Evolutionary conservation across 2,797 vertebrate species (phyloP).

Genomic region (Oreonectes daqikongensis): DNA sequence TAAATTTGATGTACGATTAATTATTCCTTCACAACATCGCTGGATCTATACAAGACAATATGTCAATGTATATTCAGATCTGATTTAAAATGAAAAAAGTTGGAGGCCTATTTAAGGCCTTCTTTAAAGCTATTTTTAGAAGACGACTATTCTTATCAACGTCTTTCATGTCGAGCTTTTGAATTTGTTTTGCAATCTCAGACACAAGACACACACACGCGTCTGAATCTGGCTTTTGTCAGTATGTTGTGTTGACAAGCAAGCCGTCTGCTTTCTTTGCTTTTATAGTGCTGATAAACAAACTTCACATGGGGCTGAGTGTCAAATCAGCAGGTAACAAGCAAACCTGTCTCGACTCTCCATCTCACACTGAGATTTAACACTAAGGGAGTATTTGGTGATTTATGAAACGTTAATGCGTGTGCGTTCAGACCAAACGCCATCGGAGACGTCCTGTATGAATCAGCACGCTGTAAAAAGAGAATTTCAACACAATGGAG

Average conservation of each 20-base stretch:
- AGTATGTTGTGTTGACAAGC: slow-evolving; percentile 27
- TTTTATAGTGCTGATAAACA: slow-evolving; percentile 31
- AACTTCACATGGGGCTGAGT: slow-evolving; percentile 34
- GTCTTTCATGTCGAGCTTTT: slow-evolving; percentile 36
- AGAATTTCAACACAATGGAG: slow-evolving; percentile 1
- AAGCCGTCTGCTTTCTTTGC: slow-evolving; percentile 15
- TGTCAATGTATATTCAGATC: slow-evolving; percentile 7
- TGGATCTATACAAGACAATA: not conserved
- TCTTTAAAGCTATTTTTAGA: slow-evolving; percentile 17
- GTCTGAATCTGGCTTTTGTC: slow-evolving; percentile 18
- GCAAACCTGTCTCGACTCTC: slow-evolving; percentile 16
- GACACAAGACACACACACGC: not conserved
- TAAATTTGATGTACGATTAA: slow-evolving; percentile 20
- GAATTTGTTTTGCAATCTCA: slow-evolving; percentile 17
- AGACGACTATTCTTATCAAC: slow-evolving; percentile 12
- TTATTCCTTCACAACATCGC: not conserved
- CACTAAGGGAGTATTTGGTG: slow-evolving; percentile 1
- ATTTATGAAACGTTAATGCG: slow-evolving; percentile 19
- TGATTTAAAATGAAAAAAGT: not conserved
- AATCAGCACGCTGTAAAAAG: not conserved
- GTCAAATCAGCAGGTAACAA: slow-evolving; percentile 44
- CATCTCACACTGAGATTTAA: not conserved
- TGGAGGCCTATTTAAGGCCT: not conserved
- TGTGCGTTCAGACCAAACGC: not conserved
- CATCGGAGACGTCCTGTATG: not conserved